These are phyloP conservation scores for Lasiurus cinereus DNA, from an alignment of 2,113 vertebrate genomes.

Conservation along the genomic window DNA sequence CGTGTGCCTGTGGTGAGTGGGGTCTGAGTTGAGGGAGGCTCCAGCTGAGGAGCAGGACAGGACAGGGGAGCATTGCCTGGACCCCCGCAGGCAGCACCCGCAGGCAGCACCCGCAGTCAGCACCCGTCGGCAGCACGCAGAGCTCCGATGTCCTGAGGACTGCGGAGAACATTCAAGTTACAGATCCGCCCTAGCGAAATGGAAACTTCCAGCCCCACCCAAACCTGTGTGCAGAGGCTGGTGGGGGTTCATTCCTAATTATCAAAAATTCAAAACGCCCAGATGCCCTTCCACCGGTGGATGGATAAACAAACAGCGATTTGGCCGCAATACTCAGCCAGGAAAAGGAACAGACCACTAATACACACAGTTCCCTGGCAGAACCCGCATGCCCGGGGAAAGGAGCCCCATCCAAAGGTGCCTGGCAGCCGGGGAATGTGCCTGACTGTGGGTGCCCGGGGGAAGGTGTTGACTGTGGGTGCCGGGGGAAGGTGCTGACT, in stretches of 20 bases:
- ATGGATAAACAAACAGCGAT: neutral
- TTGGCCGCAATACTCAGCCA: neutral
- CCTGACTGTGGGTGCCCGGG: too few relatives aligned
- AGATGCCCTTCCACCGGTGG: neutral
- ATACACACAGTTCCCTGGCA: accelerated
- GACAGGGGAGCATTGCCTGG: neutral
- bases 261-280: neutral
- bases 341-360: neutral
- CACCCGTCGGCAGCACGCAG: neutral
- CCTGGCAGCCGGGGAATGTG: too few relatives aligned
- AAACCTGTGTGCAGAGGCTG: neutral
- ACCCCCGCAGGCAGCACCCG: too few relatives aligned
- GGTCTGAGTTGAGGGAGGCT: too few relatives aligned
- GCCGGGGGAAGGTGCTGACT: too few relatives aligned
- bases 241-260: neutral
- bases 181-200: neutral
- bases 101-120: too few relatives aligned
- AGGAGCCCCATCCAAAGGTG: neutral
- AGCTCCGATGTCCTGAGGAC: neutral
- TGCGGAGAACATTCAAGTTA: neutral
- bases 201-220: neutral
- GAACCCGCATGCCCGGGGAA: neutral
- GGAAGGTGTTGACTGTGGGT: too few relatives aligned
- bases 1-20: neutral
- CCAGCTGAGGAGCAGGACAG: neutral